Evolutionary conservation across 2,888 invertebrate genomes (phyloP), one percentile per base, ranked within the genome.

Genomic region (Drosophila kokeensis): DNA sequence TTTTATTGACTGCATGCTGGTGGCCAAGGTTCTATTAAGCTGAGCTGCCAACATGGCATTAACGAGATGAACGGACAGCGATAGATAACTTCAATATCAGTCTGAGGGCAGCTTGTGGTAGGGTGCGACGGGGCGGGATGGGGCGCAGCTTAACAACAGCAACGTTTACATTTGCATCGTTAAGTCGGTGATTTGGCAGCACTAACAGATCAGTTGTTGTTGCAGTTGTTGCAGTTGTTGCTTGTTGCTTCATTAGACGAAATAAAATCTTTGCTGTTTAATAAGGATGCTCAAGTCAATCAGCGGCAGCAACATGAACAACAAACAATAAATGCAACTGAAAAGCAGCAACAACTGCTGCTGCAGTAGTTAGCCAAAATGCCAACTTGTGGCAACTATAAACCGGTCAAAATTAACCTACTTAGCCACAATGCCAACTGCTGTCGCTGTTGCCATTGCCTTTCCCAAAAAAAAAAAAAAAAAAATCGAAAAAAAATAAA

Each of bases 331-430:
- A 34, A 64, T 36, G 48, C 81, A 73, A 58, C 59, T 55, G 36
- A 69, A 78, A 48, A 42, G 34, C 61, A 54, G 38, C 69, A 57
- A 38, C 54, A 18, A 24, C 18, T 24, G 24, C 55, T 67, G 69
- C 60, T 55, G 57, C 45, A 69, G 70, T 72, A 73, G 89, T 74
- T 80, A 57, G 69, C 74, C 84, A 83, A 86, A 86, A 86, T 86
- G 82, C 74, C 72, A 67, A 30, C 53, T 70, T 60, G 70, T 61
- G 63, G 78, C 81, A 64, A 69, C 85, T 73, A 80, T 81, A 87
- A 89, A 89, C 88, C 91, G 91, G 91, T 91, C 77, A 89, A 89
- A 89, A 89, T 91, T 89, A 89, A 89, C 89, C 89, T 91, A 89
- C 91, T 91, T 91, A 84, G 69, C 59, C 63, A 59, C 81, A 64